phyloP scores from a whole-genome alignment of 1,140 invertebrate genomes.

The Mamestra configurata region DNA sequence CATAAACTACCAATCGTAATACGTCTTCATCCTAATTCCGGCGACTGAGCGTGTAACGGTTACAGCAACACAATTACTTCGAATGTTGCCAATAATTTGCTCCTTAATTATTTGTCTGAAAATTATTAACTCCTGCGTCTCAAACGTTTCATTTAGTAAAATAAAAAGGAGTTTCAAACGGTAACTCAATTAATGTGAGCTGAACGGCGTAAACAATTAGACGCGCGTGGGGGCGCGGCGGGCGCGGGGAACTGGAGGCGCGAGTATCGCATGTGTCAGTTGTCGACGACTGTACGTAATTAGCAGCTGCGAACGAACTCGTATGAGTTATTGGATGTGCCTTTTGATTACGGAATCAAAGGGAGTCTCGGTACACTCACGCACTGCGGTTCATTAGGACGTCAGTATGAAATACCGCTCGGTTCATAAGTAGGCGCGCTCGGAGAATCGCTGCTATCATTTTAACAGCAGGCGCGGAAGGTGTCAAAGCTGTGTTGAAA shows the following conservation, averaged over 20 bases:
- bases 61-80: conserved; percentile 15
- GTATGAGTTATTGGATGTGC: conserved; percentile 41
- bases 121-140: conserved; percentile 10
- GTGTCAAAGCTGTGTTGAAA: not conserved
- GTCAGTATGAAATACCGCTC: not conserved
- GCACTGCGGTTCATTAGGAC: conserved; percentile 19
- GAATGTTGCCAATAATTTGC: not conserved
- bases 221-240: not conserved
- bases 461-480: not conserved
- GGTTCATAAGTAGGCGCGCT: not conserved
- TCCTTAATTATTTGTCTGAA: conserved; percentile 28
- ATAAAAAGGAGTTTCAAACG: conserved; percentile 44
- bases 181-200: conserved; percentile 47
- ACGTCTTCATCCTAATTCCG: not conserved
- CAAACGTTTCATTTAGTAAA: conserved; percentile 8
- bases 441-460: not conserved
- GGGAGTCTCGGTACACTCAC: conserved; percentile 3
- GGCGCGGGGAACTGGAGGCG: not conserved
- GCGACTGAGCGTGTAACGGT: not conserved
- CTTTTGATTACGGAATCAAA: conserved; percentile 44
- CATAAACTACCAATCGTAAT: not conserved
- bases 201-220: conserved; percentile 49
- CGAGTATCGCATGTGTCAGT: conserved; percentile 24
- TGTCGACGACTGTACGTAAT: conserved; percentile 34
- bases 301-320: conserved; percentile 31